These are phyloP conservation scores for Anthonomus grandis DNA, from an alignment of 1,140 invertebrate species.

Conservation along the genomic window DNA sequence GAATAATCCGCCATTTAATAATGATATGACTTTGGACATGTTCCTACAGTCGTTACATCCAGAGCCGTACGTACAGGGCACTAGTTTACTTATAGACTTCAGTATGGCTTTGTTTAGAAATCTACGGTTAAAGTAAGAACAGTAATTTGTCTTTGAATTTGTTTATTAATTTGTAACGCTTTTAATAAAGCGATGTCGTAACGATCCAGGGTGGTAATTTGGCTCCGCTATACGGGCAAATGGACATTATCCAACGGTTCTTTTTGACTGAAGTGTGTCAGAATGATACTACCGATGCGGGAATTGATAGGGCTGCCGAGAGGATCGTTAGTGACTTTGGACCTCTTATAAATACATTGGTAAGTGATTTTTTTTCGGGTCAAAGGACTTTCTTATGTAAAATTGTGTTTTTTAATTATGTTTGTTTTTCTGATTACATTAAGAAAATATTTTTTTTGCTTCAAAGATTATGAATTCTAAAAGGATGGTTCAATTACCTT, in stretches of 20 bases:
- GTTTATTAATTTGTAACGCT: not conserved
- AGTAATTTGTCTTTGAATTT: not conserved
- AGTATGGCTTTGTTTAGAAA: constrained; percentile 47
- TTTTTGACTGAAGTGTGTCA: constrained; percentile 50
- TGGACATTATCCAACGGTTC: constrained; percentile 50
- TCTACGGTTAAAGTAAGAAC: constrained; percentile 38
- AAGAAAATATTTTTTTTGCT: constrained; percentile 10
- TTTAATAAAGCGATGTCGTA: constrained; percentile 39
- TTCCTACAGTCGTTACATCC: constrained; percentile 47
- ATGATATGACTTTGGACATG: constrained; percentile 49
- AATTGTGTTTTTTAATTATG: too few relatives aligned
- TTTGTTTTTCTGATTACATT: not conserved
- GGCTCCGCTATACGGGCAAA: constrained; percentile 40
- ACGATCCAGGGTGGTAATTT: constrained; percentile 35
- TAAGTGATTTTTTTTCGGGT: constrained; percentile 26
- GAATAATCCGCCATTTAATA: too few relatives aligned
- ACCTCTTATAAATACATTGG: constrained; percentile 41
- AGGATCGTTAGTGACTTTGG: constrained; percentile 41
- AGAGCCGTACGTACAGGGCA: constrained; percentile 47
- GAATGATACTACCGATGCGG: constrained; percentile 39
- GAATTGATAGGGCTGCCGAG: constrained; percentile 39
- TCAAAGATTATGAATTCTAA: too few relatives aligned
- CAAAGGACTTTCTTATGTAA: not conserved
- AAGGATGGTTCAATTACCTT: too few relatives aligned
- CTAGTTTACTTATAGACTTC: constrained; percentile 50